Evolutionary conservation across 2,888 invertebrate species (phyloP).

Genomic region (Pollenia amentaria): DNA sequence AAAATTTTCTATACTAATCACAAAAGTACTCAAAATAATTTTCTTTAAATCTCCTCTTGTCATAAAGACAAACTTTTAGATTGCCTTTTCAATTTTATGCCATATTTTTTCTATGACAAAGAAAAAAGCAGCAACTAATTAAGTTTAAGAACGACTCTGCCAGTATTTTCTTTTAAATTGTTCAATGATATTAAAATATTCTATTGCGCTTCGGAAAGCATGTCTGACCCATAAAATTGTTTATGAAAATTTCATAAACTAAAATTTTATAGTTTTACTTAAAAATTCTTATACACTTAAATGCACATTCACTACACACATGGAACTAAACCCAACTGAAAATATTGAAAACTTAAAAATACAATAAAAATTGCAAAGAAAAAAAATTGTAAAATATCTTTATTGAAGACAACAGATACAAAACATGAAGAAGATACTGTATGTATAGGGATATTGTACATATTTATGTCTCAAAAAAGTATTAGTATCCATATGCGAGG

Average conservation of each 20-base stretch:
- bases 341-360: conserved; percentile 52
- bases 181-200: conserved; percentile 45
- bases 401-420: conserved; percentile 42
- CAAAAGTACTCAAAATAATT: not conserved
- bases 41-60: not conserved
- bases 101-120: not conserved
- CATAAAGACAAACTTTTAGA: not conserved
- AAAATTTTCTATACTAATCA: not conserved
- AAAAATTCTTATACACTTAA: conserved; percentile 11
- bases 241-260: conserved; percentile 33
- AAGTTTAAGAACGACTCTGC: not conserved
- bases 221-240: conserved; percentile 62
- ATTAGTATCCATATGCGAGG: conserved; percentile 16
- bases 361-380: conserved; percentile 17
- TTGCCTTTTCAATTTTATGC: not conserved
- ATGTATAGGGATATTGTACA: conserved; percentile 43
- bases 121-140: not conserved
- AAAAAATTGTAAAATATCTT: conserved; percentile 41
- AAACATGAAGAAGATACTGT: conserved; percentile 14
- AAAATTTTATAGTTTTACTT: conserved; percentile 41
- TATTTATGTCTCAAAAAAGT: conserved; percentile 23
- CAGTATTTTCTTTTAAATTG: not conserved
- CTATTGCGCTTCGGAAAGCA: conserved; percentile 23
- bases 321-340: not conserved
- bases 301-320: not conserved